A percentile compares a stretch with the other conserved stretches of the same genome.
Evolutionary conservation across 2,888 invertebrate species (phyloP).

Genomic region (Cheilosia scutellata): DNA sequence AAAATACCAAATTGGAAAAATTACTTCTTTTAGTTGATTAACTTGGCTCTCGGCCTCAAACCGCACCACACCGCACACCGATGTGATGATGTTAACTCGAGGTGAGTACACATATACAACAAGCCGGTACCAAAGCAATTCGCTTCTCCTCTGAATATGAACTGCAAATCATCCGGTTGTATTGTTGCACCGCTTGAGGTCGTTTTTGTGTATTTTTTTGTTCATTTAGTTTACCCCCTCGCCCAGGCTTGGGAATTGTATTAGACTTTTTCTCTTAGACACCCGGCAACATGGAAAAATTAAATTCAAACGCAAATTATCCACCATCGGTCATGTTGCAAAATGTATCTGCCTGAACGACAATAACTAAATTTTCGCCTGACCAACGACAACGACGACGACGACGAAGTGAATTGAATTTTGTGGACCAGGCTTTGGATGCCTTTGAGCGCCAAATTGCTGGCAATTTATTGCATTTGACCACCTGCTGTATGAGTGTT

Average conservation of each 20-base stretch:
- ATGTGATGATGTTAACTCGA: slow-evolving; percentile 52
- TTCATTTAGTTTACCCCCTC: not conserved
- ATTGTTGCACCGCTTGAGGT: slow-evolving; percentile 68
- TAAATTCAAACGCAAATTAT: slow-evolving; percentile 36
- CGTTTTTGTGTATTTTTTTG: slow-evolving; percentile 17
- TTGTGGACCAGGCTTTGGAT: slow-evolving; percentile 21
- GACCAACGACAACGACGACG: slow-evolving; percentile 10
- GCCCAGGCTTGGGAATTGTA: not conserved
- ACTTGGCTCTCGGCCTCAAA: slow-evolving; percentile 39
- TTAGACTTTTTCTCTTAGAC: not conserved
- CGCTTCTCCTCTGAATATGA: slow-evolving; percentile 19
- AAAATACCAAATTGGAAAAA: slow-evolving; percentile 33
- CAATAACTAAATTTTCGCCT: slow-evolving; percentile 24
- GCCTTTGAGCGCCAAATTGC: slow-evolving; percentile 48
- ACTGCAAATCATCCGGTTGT: slow-evolving; percentile 41
- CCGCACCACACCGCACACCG: slow-evolving; percentile 19
- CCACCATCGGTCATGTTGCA: slow-evolving; percentile 50
- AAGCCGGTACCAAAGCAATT: slow-evolving; percentile 35
- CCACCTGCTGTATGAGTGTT: slow-evolving; percentile 59
- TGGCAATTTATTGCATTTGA: slow-evolving; percentile 61
- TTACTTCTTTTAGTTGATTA: slow-evolving; percentile 66
- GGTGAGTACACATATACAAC: slow-evolving; percentile 14
- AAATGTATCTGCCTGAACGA: slow-evolving; percentile 42
- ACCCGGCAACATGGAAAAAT: slow-evolving; percentile 9
- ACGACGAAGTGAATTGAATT: slow-evolving; percentile 12